phyloP scores from a whole-genome alignment of 2,797 vertebrate genomes.

The Clarias fuscus region DNA sequence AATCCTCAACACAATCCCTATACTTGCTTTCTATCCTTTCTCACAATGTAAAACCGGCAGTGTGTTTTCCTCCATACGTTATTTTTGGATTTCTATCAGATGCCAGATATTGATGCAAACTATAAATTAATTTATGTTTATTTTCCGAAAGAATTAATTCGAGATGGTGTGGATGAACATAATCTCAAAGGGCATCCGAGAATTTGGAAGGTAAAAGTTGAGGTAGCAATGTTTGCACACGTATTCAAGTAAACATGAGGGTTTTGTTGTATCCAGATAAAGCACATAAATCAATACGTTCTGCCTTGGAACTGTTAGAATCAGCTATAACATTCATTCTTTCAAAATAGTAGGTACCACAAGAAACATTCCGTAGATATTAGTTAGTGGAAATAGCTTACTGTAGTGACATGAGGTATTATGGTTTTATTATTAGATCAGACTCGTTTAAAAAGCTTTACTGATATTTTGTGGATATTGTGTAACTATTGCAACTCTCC shows the following conservation, averaged over 20 bases:
- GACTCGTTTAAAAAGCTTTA: slow-evolving; percentile 33
- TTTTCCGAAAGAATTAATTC: slow-evolving; percentile 18
- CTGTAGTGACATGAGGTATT: slow-evolving; percentile 46
- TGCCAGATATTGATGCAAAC: background rate
- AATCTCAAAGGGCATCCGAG: slow-evolving; percentile 55
- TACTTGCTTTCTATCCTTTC: slow-evolving; percentile 25
- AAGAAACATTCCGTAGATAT: slow-evolving; percentile 39
- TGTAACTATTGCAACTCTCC: background rate
- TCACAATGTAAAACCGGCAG: slow-evolving; percentile 42
- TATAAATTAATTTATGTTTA: slow-evolving; percentile 1
- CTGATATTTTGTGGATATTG: slow-evolving; percentile 16
- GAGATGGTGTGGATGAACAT: slow-evolving; percentile 29
- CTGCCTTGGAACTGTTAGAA: slow-evolving; percentile 38
- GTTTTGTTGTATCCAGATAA: slow-evolving; percentile 42
- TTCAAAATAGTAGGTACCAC: slow-evolving; percentile 42
- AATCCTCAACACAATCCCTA: slow-evolving; percentile 27
- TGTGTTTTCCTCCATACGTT: slow-evolving; percentile 18
- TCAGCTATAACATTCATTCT: slow-evolving; percentile 39
- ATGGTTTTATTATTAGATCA: slow-evolving; percentile 40
- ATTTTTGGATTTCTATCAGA: slow-evolving; percentile 13
- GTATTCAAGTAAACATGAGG: slow-evolving; percentile 56
- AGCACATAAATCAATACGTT: slow-evolving; percentile 38
- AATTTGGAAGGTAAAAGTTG: slow-evolving; percentile 51
- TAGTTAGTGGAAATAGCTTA: slow-evolving; percentile 30
- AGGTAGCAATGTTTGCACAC: slow-evolving; percentile 56